A percentile compares a stretch with the other conserved stretches of the same genome.
Evolutionary conservation across 30 jellyfish, hydroid and myxozoan species (phyloP).

Genomic region (Aurelia aurita): DNA sequence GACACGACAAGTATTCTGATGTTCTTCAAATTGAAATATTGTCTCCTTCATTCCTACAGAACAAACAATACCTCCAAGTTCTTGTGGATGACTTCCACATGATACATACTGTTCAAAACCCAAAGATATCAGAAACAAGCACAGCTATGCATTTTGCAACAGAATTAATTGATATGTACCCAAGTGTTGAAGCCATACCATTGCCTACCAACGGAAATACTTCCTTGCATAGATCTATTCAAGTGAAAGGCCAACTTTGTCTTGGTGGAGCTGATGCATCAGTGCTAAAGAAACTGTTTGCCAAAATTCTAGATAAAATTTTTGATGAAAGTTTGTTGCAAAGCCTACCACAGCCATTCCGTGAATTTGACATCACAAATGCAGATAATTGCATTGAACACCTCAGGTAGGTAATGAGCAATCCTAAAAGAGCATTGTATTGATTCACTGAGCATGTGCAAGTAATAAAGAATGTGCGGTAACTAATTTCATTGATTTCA

Average conservation of each 20-base stretch:
- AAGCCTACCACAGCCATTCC: conserved; percentile 29
- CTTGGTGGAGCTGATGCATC: conserved; percentile 34
- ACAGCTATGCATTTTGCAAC: conserved; percentile 30
- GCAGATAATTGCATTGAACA: conserved; percentile 17
- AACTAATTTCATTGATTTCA: too few species aligned
- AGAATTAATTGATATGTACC: conserved; percentile 15
- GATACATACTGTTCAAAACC: conserved; percentile 19
- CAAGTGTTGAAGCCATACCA: conserved; percentile 12
- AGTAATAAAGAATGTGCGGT: too few species aligned
- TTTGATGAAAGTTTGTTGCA: conserved; percentile 18
- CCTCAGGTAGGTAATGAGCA: too few species aligned
- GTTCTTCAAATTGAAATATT: not conserved
- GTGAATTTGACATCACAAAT: conserved; percentile 10
- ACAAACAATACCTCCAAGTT: conserved; percentile 22
- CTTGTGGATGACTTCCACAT: conserved; percentile 14
- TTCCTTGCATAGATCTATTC: conserved; percentile 10
- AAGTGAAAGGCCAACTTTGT: conserved; percentile 17
- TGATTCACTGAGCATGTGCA: not conserved
- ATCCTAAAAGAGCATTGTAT: too few species aligned
- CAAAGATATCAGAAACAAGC: conserved; percentile 21
- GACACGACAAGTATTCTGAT: not conserved
- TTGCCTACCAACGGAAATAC: conserved; percentile 13
- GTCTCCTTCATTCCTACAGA: conserved; percentile 17
- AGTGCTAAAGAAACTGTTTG: conserved; percentile 10
- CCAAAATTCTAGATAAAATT: not conserved